Evolutionary conservation across 2,113 vertebrate genomes (phyloP), one percentile per base, ranked within the genome.

Genomic region (Osmerus mordax): DNA sequence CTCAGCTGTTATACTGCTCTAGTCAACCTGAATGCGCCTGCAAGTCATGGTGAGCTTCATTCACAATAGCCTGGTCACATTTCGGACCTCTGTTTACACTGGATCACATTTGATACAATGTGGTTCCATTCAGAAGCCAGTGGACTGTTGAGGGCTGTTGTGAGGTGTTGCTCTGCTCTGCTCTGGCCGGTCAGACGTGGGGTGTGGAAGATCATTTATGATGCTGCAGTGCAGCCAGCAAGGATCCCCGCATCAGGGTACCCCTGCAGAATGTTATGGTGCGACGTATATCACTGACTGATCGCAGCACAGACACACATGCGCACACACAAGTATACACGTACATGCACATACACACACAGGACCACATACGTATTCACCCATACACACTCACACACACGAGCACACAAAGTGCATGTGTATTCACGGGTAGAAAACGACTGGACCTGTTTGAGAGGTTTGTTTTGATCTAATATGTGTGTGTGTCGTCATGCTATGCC

Each of bases 171-270:
- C 32, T 36, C 5, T 67, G 3, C 65, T 53, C 67, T 65, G 3
- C 65, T 53, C 67, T 65, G 23, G 63, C 29, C 11, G 16, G 13
- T 54, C 2, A 51, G n/a, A n/a, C n/a, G 6, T 1, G 3, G n/a
- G 16, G 16, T 18, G 23, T 64, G 69, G 21, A 52, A 62, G 36
- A 71, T 76, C 55, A 86, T 87, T 83, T 71, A 83, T 32, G 79
- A 47, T 82, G 87, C 82, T 87, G 85, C 82, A 85, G 81, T 87
- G 85, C 85, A 81, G 82, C 68, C 69, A 68, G 52, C 2, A 11
- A 12, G 36, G 65, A 9, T 61, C 32, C 32, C 25, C 16, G n/a
- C 28, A 28, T 13, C 32, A 36, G 29, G 28, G 25, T 13, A 64
- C n/a, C 15, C 29, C 28, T 2, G 23, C 60, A 28, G 14, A 14